Evolutionary conservation across 2,888 invertebrate genomes (phyloP).

Genomic region (Trissonchulus sp.): DNA sequence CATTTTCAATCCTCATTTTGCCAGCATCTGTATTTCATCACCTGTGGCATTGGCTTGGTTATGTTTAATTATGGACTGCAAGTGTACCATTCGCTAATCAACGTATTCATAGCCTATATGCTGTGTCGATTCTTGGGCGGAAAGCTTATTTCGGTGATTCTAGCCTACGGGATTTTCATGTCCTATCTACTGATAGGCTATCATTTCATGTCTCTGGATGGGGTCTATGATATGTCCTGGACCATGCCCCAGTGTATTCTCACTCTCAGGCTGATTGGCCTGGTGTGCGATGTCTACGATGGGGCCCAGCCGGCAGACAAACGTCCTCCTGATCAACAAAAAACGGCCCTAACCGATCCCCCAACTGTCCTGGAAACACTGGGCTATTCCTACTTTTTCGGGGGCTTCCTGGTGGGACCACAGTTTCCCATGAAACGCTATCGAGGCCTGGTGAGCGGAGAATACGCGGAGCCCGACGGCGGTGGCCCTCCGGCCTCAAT

Average conservation of each 20-base stretch:
- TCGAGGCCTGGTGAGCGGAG: constrained; percentile 68
- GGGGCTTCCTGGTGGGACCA: constrained; percentile 85
- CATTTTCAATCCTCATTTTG: constrained; percentile 40
- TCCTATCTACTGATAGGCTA: constrained; percentile 64
- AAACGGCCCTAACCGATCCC: constrained; percentile 62
- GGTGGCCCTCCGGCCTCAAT: constrained; percentile 41
- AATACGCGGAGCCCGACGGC: constrained; percentile 59
- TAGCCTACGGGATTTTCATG: constrained; percentile 76
- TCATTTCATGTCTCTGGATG: constrained; percentile 66
- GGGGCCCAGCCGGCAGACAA: constrained; percentile 58
- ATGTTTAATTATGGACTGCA: constrained; percentile 55
- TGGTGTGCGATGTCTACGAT: constrained; percentile 70
- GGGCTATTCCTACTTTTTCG: constrained; percentile 78
- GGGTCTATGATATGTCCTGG: constrained; percentile 86
- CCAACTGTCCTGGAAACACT: constrained; percentile 73
- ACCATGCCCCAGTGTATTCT: constrained; percentile 96
- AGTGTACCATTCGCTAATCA: constrained; percentile 68
- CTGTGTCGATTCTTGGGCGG: constrained; percentile 64
- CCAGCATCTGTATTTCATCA: constrained; percentile 45
- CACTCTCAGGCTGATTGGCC: constrained; percentile 76
- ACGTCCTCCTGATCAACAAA: too few relatives aligned
- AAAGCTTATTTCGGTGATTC: constrained; percentile 62
- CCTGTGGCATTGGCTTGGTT: constrained; percentile 43
- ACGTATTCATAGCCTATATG: constrained; percentile 67
- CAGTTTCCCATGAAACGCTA: constrained; percentile 80